These are phyloP conservation scores for Protonemura montana DNA, from an alignment of 2,888 invertebrate species.

Conservation along the genomic window DNA sequence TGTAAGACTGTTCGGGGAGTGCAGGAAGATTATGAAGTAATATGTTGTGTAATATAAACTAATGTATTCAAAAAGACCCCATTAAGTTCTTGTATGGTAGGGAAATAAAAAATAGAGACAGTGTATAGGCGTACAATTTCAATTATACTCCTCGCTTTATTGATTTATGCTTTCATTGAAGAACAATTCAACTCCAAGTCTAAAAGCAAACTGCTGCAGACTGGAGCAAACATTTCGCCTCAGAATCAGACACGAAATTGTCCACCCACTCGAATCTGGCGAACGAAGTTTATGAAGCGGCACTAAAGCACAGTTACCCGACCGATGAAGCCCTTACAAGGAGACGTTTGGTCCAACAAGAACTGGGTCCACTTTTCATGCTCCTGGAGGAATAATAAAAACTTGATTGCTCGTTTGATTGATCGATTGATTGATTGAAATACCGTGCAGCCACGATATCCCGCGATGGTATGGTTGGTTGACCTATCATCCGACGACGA, in stretches of 20 bases:
- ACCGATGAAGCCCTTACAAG: not conserved
- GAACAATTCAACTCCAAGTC: too few relatives aligned
- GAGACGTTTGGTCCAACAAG: not conserved
- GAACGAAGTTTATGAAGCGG: not conserved
- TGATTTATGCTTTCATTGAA: too few relatives aligned
- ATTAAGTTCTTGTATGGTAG: too few relatives aligned
- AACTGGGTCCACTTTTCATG: not conserved
- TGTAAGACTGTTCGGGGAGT: too few relatives aligned
- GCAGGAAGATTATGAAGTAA: too few relatives aligned
- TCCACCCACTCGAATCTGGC: not conserved
- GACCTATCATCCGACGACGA: not conserved
- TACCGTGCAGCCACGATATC: not conserved
- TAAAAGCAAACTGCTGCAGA: not conserved
- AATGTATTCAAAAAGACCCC: too few relatives aligned
- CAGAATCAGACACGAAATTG: not conserved
- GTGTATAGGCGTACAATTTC: too few relatives aligned
- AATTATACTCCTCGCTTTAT: too few relatives aligned
- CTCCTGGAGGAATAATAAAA: slow-evolving; percentile 2
- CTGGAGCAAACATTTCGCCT: not conserved
- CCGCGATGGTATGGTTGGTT: not conserved
- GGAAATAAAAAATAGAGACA: too few relatives aligned
- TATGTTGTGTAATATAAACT: too few relatives aligned
- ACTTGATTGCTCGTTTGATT: not conserved
- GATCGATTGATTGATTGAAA: slow-evolving; percentile 3
- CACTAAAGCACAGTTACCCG: not conserved